Evolutionary conservation across 2,888 invertebrate genomes (phyloP).

Genomic region (Slavum lentiscoides): DNA sequence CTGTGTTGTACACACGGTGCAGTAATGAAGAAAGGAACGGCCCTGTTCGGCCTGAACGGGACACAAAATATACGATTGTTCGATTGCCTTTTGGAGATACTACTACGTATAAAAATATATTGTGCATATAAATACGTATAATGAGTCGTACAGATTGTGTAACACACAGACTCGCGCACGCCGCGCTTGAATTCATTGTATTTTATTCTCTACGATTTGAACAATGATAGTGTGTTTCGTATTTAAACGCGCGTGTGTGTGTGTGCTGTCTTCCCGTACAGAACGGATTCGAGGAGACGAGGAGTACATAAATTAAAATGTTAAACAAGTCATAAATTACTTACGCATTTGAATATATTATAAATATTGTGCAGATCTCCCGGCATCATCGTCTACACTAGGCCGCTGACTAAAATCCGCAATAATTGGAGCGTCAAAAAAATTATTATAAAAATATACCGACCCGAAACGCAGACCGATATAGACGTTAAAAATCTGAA

Average conservation of each 20-base stretch:
- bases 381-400: too few relatives aligned
- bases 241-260: not conserved
- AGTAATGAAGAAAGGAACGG: not conserved
- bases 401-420: too few relatives aligned
- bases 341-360: slow-evolving; percentile 5
- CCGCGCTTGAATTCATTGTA: not conserved
- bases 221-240: too few relatives aligned
- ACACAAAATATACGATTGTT: slow-evolving; percentile 8
- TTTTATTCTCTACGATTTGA: too few relatives aligned
- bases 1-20: not conserved
- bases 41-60: not conserved
- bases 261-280: not conserved
- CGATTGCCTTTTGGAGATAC: not conserved
- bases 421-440: too few relatives aligned
- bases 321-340: slow-evolving; percentile 47
- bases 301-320: slow-evolving; percentile 51
- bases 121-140: not conserved
- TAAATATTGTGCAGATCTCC: too few relatives aligned
- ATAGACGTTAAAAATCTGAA: too few relatives aligned
- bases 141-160: slow-evolving; percentile 10
- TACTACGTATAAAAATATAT: not conserved
- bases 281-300: not conserved
- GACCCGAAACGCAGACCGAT: too few relatives aligned
- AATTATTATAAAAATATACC: too few relatives aligned
- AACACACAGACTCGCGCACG: not conserved